These are phyloP conservation scores for Mechanitis messenoides DNA, from an alignment of 2,888 invertebrate genomes.

Conservation along the genomic window DNA sequence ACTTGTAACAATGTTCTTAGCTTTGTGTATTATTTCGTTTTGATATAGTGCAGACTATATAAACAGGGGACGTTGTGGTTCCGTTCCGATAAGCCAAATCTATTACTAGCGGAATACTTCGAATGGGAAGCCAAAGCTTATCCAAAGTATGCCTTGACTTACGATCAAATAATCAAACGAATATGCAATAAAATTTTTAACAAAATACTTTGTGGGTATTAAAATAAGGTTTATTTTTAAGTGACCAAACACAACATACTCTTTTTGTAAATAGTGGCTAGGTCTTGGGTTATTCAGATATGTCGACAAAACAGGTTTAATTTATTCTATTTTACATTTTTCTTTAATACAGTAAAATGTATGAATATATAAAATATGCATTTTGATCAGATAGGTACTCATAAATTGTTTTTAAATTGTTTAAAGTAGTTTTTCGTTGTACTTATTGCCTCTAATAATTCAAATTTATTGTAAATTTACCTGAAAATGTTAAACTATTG, in stretches of 20 bases:
- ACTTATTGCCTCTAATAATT: no score
- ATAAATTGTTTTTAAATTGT: no score
- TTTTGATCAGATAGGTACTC: no score
- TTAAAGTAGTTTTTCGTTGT: no score
- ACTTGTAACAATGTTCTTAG: no score
- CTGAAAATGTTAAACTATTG: no score
- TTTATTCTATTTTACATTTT: constrained; percentile 14
- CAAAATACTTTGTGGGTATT: constrained; percentile 8
- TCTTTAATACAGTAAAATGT: no score
- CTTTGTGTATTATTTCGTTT: no score
- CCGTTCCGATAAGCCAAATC: constrained; percentile 47
- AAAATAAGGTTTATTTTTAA: constrained; percentile 10
- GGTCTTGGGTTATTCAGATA: constrained; percentile 27
- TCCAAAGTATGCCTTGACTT: constrained; percentile 34
- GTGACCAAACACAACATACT: constrained; percentile 1
- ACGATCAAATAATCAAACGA: constrained; percentile 33
- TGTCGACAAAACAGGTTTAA: constrained; percentile 25
- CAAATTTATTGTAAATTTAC: no score
- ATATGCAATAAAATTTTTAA: constrained; percentile 17
- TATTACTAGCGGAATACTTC: constrained; percentile 41
- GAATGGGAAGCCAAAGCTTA: constrained; percentile 32
- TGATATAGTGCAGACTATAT: constrained; percentile 11
- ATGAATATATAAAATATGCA: no score
- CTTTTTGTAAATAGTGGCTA: constrained; percentile 27
- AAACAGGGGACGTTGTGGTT: constrained; percentile 31